Evolutionary conservation across 2,113 vertebrate genomes (phyloP).

Genomic region (Plotosus lineatus): DNA sequence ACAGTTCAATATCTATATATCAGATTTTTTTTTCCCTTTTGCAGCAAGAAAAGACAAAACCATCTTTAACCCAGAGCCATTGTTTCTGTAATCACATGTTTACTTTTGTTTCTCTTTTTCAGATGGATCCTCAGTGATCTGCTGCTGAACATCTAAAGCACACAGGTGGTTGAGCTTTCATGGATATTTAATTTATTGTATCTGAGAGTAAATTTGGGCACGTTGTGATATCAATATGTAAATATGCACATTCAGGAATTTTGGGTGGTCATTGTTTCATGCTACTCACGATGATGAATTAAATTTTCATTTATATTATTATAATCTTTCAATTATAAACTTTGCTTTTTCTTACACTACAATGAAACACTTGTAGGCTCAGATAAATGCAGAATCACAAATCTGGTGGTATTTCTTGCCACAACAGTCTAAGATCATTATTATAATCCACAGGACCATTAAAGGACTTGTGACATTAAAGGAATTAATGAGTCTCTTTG

Average conservation of each 20-base stretch:
- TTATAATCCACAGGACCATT: conserved; percentile 7
- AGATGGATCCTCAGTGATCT: background rate
- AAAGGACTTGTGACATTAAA: background rate
- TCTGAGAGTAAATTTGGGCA: background rate
- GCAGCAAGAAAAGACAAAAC: background rate
- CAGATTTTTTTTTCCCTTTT: background rate
- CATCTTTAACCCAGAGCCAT: background rate
- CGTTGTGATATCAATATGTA: background rate
- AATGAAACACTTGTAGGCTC: background rate
- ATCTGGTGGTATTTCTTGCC: conserved; percentile 3
- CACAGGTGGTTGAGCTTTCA: background rate
- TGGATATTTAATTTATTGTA: background rate
- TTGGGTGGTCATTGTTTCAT: background rate
- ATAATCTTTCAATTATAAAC: no score
- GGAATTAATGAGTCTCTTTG: background rate
- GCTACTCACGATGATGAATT: background rate
- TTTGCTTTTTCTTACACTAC: background rate
- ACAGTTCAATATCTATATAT: background rate
- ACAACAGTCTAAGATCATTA: background rate
- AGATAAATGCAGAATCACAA: background rate
- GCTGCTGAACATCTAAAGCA: background rate
- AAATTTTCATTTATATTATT: no score
- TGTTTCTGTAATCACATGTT: background rate
- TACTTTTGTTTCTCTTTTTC: background rate
- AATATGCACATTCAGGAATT: background rate